phyloP scores from a whole-genome alignment of 1,140 invertebrate species.

The Eriocheir sinensis region DNA sequence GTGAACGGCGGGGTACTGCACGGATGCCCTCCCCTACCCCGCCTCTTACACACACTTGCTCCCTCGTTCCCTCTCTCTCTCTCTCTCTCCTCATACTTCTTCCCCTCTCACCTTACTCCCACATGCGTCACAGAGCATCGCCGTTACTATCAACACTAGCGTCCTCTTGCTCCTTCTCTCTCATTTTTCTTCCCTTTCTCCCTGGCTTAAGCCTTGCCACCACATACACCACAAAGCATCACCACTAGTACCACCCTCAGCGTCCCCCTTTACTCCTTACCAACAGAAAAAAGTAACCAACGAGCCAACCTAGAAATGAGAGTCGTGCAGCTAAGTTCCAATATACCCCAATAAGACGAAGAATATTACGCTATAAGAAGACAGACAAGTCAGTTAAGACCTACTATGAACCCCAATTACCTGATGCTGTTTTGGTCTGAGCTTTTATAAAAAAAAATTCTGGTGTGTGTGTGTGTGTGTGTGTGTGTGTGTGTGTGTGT shows the following conservation, averaged over 20 bases:
- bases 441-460: background rate
- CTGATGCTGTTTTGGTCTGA: too few species aligned
- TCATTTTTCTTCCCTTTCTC: background rate
- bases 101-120: background rate
- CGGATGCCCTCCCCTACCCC: background rate
- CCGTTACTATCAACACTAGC: background rate
- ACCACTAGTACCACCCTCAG: background rate
- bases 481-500: slow-evolving; percentile 32
- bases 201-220: background rate
- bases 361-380: too few species aligned
- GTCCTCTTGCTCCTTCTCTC: background rate
- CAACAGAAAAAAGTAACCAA: too few species aligned
- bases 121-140: background rate
- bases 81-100: background rate
- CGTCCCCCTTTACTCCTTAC: too few species aligned
- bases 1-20: background rate
- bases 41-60: slow-evolving; percentile 16
- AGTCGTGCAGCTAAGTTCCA: too few species aligned
- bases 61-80: background rate
- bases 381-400: too few species aligned
- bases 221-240: background rate
- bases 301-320: too few species aligned
- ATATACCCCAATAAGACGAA: too few species aligned
- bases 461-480: slow-evolving; percentile 45
- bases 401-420: too few species aligned